Conservation (phyloP, 2,113 vertebrate species). For the Pteropus alecto region DNA sequence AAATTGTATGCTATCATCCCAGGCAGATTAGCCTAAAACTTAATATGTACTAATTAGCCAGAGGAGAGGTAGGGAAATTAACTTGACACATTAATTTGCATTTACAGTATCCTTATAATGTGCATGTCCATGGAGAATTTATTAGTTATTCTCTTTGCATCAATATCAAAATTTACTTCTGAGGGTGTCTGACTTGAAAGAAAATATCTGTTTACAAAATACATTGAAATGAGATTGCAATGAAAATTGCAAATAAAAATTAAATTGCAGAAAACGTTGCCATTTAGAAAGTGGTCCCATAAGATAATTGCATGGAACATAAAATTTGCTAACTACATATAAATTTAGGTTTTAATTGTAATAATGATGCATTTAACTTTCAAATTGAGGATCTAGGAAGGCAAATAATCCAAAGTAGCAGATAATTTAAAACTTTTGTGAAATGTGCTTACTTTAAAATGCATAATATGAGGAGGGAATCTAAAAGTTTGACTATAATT, state of each 20-base stretch:
- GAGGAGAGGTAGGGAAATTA: slow-evolving; percentile 36
- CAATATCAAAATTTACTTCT: slow-evolving; percentile 31
- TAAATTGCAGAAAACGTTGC: background rate
- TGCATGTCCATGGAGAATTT: background rate
- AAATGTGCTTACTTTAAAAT: background rate
- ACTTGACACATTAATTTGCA: slow-evolving; percentile 57
- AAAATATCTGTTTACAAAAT: slow-evolving; percentile 24
- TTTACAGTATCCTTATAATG: slow-evolving; percentile 37
- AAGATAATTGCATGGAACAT: background rate
- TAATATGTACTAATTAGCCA: slow-evolving; percentile 55
- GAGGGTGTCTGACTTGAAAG: background rate
- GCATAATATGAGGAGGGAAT: background rate
- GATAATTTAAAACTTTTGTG: background rate
- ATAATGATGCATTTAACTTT: background rate
- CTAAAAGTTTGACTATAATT: background rate
- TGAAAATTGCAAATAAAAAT: background rate
- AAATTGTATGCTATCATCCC: background rate
- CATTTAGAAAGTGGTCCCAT: background rate
- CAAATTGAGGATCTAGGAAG: background rate
- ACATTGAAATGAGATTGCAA: background rate
- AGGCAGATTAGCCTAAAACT: slow-evolving; percentile 47
- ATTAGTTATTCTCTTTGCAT: slow-evolving; percentile 19
- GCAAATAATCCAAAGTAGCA: background rate
- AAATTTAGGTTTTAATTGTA: background rate
- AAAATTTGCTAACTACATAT: background rate